Base-by-base conservation (phyloP, 1,140 invertebrate genomes). In the Trichogramma pretiosum region DNA sequence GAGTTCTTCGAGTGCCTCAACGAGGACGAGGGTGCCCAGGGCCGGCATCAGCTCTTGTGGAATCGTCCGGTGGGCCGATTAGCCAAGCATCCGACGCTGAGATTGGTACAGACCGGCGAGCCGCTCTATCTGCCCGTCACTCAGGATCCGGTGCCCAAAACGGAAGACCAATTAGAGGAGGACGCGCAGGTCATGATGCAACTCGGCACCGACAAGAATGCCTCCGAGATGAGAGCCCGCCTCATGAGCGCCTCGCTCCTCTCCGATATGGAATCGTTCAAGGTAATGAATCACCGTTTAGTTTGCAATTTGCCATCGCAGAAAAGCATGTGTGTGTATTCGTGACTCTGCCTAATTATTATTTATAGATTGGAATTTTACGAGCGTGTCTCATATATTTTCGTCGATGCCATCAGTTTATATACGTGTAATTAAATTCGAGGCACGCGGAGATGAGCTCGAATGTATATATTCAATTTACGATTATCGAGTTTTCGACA, bases 211-310 rank as follows among this genome's bases (percentile, higher is more conserved):
- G 83, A 89, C 56, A 82, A 86, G 16, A 82, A 87, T 56, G 87
- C 83, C 3, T 84, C 84, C 2, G 83, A 90, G 65, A 72, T 94
- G 36, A 77, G 93, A 37, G 90, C 92, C 0, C 81, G 85, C 62
- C 85, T 98, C 75, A 96, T 98, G 85, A 93, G 89, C 63, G 90
- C 93, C 1, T 92, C 90, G 8, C 72, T 99, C 8, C 72, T 94
- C 3, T 97, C 93, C 0, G 96, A 99, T 65, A 98, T 98, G 93
- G 91, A 98, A 66, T 89, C 93, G 1, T 98, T 99, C 61, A 98
- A 98, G 72, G 82, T 83, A n/a, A n/a, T n/a, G n/a, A n/a, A n/a
- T n/a, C n/a, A n/a, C n/a, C n/a, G n/a, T n/a, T n/a, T n/a, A n/a
- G n/a, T n/a, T n/a, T n/a, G n/a, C n/a, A n/a, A n/a, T n/a, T n/a